A percentile compares a stretch with the other conserved stretches of the same genome.
Conservation (phyloP, 2,888 invertebrate genomes). For the Iphiclides podalirius region DNA sequence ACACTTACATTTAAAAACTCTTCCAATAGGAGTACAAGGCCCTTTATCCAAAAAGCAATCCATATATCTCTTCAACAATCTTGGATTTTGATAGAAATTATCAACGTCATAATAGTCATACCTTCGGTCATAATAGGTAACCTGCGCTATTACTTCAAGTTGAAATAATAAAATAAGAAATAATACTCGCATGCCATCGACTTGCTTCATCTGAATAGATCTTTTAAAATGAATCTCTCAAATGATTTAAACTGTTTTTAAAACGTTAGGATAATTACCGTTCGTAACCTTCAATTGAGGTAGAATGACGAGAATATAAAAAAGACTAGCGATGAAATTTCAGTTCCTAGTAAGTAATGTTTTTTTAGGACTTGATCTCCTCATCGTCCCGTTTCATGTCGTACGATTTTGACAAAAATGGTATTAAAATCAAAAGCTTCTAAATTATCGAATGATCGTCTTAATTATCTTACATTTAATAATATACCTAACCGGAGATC, state of each 20-base stretch:
- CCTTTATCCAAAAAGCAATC: constrained; percentile 76
- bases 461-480: too few relatives aligned
- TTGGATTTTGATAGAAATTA: constrained; percentile 82
- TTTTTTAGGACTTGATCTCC: too few relatives aligned
- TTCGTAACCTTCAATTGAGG: constrained; percentile 2
- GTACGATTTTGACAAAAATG: too few relatives aligned
- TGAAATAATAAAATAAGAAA: constrained; percentile 30
- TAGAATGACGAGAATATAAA: constrained; percentile 2
- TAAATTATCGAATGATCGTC: too few relatives aligned
- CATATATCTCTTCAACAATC: constrained; percentile 84
- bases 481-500: too few relatives aligned
- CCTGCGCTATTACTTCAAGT: constrained; percentile 36
- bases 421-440: too few relatives aligned
- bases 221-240: not conserved
- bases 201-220: constrained; percentile 1
- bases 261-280: constrained; percentile 6
- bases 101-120: constrained; percentile 86
- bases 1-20: constrained; percentile 58
- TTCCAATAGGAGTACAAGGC: constrained; percentile 59
- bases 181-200: constrained; percentile 28
- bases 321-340: too few relatives aligned
- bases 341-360: too few relatives aligned
- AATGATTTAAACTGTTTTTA: constrained; percentile 4
- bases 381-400: too few relatives aligned
- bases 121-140: constrained; percentile 48